Evolutionary conservation across 2,888 invertebrate species (phyloP).

Genomic region (Pandemis cinnamomeana): DNA sequence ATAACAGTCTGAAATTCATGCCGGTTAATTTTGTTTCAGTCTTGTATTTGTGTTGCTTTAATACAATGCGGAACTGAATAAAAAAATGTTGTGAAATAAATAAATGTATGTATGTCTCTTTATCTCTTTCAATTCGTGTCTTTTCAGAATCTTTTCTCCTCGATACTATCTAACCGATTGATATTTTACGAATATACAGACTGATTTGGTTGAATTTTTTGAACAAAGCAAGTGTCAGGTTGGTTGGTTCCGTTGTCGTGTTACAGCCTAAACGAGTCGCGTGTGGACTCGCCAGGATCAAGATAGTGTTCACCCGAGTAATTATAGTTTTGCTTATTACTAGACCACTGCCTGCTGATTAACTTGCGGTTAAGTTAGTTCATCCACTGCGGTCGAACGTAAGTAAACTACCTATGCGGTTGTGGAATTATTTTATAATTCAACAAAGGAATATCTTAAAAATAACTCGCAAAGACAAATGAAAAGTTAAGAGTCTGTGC

Average conservation of each 20-base stretch:
- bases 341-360: slow-evolving; percentile 40
- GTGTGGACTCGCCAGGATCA: slow-evolving; percentile 69
- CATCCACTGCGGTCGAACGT: background rate
- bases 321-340: slow-evolving; percentile 76
- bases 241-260: slow-evolving; percentile 68
- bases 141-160: background rate
- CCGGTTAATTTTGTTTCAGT: slow-evolving; percentile 31
- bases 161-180: background rate
- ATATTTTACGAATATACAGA: background rate
- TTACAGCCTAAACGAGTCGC: slow-evolving; percentile 70
- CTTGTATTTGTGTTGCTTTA: slow-evolving; percentile 12
- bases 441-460: background rate
- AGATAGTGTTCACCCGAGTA: slow-evolving; percentile 71
- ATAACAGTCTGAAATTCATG: slow-evolving; percentile 28
- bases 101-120: background rate
- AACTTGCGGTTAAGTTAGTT: slow-evolving; percentile 24
- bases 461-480: background rate
- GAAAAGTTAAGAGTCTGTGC: background rate
- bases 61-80: background rate
- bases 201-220: slow-evolving; percentile 33
- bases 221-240: slow-evolving; percentile 67
- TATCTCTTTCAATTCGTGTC: background rate
- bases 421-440: slow-evolving; percentile 7
- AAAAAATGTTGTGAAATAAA: background rate
- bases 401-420: background rate